Evolutionary conservation across 2,888 invertebrate genomes (phyloP).

Genomic region (Asteroscopus sphinx): DNA sequence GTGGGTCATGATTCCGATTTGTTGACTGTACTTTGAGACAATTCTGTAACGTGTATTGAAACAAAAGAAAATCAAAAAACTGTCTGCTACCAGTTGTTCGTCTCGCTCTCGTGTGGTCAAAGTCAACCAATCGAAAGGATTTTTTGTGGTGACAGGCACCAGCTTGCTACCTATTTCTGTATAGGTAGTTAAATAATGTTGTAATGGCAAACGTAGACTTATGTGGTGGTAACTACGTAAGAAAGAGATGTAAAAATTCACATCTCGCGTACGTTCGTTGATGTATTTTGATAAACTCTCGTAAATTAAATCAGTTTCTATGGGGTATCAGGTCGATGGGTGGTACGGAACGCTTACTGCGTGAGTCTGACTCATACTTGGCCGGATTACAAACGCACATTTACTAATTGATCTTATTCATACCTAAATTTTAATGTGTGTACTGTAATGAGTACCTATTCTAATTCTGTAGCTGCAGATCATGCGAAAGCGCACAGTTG

Average conservation of each 20-base stretch:
- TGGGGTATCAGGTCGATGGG: too few species aligned
- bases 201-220: too few species aligned
- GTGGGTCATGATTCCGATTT: too few species aligned
- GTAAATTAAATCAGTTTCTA: too few species aligned
- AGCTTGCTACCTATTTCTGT: neutral
- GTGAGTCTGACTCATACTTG: too few species aligned
- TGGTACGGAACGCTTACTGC: too few species aligned
- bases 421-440: neutral
- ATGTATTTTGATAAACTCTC: too few species aligned
- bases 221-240: too few species aligned
- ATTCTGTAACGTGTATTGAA: neutral
- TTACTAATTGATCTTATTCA: neutral
- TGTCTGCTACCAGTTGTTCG: conserved; percentile 4
- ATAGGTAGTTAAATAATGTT: too few species aligned
- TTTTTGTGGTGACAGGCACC: conserved; percentile 1
- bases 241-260: too few species aligned
- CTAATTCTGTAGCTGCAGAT: conserved; percentile 24
- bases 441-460: conserved; percentile 1
- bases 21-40: neutral
- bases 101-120: conserved; percentile 1
- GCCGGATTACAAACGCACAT: too few species aligned
- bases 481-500: conserved; percentile 20
- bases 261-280: too few species aligned
- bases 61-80: conserved; percentile 7
- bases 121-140: conserved; percentile 4